Evolutionary conservation across 2,113 vertebrate genomes (phyloP).

Genomic region (Myotis lucifugus): DNA sequence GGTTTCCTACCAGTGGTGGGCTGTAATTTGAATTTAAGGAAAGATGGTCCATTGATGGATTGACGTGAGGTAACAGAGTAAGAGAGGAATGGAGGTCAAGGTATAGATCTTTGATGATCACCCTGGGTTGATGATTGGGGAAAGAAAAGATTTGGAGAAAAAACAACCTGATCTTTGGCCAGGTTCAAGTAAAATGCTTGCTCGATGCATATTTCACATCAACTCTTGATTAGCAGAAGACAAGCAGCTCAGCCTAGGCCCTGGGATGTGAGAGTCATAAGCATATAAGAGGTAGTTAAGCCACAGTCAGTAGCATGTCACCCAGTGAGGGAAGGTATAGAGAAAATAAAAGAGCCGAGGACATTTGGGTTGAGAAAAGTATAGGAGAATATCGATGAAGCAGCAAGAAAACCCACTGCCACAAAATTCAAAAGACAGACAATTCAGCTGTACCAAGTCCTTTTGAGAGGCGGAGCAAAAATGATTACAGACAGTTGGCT

Average conservation of each 20-base stretch:
- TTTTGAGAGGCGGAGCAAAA: neutral
- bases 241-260: neutral
- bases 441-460: rapidly evolving
- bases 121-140: neutral
- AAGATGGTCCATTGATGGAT: neutral
- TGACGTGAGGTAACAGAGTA: neutral
- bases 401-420: neutral
- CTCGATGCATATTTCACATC: rapidly evolving
- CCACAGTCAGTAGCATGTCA: neutral
- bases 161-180: neutral
- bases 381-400: neutral
- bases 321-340: neutral
- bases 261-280: neutral
- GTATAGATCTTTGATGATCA: neutral
- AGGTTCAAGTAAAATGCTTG: neutral
- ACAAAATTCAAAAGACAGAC: neutral
- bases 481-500: neutral
- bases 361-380: neutral
- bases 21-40: neutral
- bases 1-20: neutral
- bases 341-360: neutral
- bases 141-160: neutral
- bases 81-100: neutral
- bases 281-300: neutral
- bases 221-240: neutral